Evolutionary conservation across 2,797 vertebrate species (phyloP), one percentile per base, ranked within the genome.

Genomic region (Clarias fuscus): DNA sequence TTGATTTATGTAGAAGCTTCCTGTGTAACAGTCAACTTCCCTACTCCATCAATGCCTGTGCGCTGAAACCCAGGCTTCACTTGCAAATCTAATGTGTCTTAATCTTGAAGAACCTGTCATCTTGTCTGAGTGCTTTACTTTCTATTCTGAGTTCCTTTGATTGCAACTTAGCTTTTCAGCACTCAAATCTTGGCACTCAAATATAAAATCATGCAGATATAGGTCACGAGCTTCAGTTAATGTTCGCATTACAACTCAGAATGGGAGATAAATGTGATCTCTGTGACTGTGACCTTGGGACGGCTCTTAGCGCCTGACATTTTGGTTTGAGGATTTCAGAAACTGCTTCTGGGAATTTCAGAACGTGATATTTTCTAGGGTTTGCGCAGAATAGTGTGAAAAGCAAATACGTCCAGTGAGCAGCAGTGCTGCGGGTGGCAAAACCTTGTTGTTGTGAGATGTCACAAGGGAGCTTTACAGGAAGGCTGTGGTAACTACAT

Each of bases 321-420:
- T 3, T 20, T 37, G 37, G 37, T 43, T 43, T 80, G 13, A 43
- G 22, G 18, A 80, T 80, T 80, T 80, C 37, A 43, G 61, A 80
- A 65, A 64, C 61, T 64, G 61, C 58, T 77, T 22, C 76, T 61
- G 76, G 76, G 3, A 77, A 59, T 77, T 77, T 77, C 53, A 22
- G 2, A 5, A 62, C 27, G 20, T 4, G 17, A 14, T 30, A 40
- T 15, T 43, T 24, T 64, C 33, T 7, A 40, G 33, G 64, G 8
- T 22, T 77, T 59, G 33, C 27, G 22, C 10, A 22, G n/a, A 59
- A 78, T 61, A 27, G n/a, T 24, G 53, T 77, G 17, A n/a, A 40
- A 24, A 40, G 33, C 18, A 22, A 33, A 37, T 33, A 78, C 56
- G 37, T 59, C 18, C 18, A 20, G 4, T 22, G 27, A 78, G 18